Conservation (phyloP, 1,140 invertebrate genomes). For the Euwallacea fornicatus region DNA sequence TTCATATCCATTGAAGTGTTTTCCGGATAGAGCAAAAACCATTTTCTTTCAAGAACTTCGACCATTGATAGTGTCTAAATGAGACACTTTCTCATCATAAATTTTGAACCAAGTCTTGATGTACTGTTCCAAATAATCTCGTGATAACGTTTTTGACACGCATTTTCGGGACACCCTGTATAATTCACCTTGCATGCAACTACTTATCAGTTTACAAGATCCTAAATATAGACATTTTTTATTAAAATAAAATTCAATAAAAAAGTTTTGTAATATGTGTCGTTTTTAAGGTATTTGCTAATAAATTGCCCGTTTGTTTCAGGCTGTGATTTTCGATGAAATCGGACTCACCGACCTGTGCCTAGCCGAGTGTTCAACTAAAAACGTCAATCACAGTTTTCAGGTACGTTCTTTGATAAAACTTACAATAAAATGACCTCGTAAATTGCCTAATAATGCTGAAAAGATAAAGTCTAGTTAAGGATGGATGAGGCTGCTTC, state of each 20-base stretch:
- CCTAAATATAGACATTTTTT: neutral
- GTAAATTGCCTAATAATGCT: neutral
- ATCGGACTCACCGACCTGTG: constrained; percentile 80
- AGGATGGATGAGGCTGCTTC: too few relatives aligned
- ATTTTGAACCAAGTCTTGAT: too few relatives aligned
- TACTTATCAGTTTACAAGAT: neutral
- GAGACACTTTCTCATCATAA: too few relatives aligned
- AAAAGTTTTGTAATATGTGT: neutral
- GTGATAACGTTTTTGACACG: too few relatives aligned
- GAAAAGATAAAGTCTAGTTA: neutral
- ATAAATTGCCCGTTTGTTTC: constrained; percentile 51
- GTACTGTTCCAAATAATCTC: too few relatives aligned
- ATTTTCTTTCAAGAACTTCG: too few relatives aligned
- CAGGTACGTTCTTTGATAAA: constrained; percentile 63
- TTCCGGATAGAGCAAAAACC: too few relatives aligned
- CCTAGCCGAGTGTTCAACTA: constrained; percentile 82
- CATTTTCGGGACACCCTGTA: too few relatives aligned
- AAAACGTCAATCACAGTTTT: constrained; percentile 85
- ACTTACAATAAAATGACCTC: neutral
- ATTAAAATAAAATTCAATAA: neutral
- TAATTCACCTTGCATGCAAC: neutral
- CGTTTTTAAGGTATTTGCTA: neutral
- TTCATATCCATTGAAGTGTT: too few relatives aligned
- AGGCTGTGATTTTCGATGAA: constrained; percentile 86
- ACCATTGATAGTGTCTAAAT: too few relatives aligned